A percentile compares a stretch with the other conserved stretches of the same genome.
These are phyloP conservation scores for Rotaria macrura DNA, from an alignment of 2,888 invertebrate genomes.

Conservation along the genomic window DNA sequence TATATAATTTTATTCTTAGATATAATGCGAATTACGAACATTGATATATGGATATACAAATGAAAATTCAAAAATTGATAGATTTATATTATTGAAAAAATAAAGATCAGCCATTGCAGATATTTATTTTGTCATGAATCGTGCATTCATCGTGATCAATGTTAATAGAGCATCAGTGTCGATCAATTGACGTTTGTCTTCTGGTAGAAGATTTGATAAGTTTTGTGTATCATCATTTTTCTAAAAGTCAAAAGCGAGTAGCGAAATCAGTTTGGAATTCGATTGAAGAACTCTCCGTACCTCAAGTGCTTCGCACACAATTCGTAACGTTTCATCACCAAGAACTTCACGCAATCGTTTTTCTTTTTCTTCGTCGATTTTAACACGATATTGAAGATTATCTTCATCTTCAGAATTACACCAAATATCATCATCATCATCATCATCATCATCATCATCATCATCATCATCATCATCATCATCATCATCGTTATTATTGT, in stretches of 20 bases:
- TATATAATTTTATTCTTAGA: neutral
- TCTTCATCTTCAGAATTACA: constrained; percentile 15
- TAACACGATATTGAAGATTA: neutral
- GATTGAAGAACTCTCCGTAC: neutral
- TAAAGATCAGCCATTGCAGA: neutral
- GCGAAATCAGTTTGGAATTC: too few species aligned
- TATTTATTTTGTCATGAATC: neutral
- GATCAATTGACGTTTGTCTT: neutral
- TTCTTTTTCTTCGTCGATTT: neutral
- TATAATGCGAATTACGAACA: neutral
- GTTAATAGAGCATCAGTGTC: neutral
- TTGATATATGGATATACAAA: neutral
- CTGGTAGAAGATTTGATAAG: neutral
- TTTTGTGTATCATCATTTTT: neutral
- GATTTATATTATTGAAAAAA: neutral
- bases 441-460: neutral
- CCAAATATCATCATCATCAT: constrained; percentile 12
- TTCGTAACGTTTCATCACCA: neutral
- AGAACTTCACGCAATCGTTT: neutral
- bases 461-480: neutral
- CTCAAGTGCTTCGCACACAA: neutral
- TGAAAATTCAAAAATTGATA: neutral
- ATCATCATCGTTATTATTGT: neutral
- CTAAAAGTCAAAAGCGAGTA: neutral
- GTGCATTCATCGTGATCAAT: neutral